Conservation (phyloP, 2,797 vertebrate species). For the Gorsachius magnificus region DNA sequence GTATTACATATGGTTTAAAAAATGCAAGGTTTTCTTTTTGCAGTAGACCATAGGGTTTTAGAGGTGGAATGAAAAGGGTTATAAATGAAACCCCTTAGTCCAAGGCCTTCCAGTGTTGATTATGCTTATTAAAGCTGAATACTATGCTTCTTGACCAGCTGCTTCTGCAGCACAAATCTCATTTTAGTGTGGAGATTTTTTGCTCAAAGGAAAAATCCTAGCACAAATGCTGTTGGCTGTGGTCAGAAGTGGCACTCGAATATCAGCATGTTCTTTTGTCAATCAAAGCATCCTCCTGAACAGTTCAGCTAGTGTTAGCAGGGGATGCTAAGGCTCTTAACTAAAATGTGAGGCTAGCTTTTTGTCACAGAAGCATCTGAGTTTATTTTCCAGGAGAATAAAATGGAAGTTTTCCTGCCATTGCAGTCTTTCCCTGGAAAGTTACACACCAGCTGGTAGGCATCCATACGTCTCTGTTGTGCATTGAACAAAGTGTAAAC, state of each 20-base stretch:
- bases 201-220: conserved; percentile 50
- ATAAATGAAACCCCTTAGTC: not conserved
- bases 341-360: not conserved
- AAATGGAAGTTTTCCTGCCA: not conserved
- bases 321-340: not conserved
- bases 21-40: not conserved
- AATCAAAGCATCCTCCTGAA: not conserved
- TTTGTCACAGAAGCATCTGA: not conserved
- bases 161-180: conserved; percentile 36
- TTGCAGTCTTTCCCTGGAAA: not conserved
- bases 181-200: conserved; percentile 21
- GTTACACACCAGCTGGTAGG: not conserved
- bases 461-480: not conserved
- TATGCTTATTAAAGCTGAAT: conserved; percentile 55
- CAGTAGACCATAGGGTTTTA: not conserved
- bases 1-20: not conserved
- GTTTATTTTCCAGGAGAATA: not conserved
- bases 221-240: conserved; percentile 7
- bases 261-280: conserved; percentile 31
- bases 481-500: not conserved
- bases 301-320: not conserved
- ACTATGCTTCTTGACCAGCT: conserved; percentile 54
- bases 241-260: conserved; percentile 4
- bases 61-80: conserved; percentile 11
- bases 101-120: conserved; percentile 8